These are phyloP conservation scores for Papilio gigon DNA, from an alignment of 2,888 invertebrate species.

Conservation along the genomic window DNA sequence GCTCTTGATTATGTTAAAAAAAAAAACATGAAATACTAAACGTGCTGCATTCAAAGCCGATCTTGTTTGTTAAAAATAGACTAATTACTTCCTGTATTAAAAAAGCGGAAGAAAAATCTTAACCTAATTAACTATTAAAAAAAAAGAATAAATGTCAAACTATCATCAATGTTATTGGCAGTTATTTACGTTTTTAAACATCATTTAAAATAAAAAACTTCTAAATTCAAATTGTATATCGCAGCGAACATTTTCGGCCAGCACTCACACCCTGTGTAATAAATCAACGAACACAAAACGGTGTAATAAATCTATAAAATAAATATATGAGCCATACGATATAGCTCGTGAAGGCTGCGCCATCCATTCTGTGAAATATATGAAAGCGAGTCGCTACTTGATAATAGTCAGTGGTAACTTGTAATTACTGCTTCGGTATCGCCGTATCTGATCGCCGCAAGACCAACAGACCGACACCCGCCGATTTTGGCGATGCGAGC, in stretches of 20 bases:
- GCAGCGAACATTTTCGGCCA: conserved; percentile 34
- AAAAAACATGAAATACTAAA: conserved; percentile 35
- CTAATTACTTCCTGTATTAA: neutral
- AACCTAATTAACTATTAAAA: neutral
- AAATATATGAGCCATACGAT: conserved; percentile 73
- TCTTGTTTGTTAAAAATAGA: neutral
- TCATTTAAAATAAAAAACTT: too few relatives aligned
- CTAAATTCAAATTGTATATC: conserved; percentile 18
- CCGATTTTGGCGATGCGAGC: conserved; percentile 64
- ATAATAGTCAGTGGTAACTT: conserved; percentile 78
- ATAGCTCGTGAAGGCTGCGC: conserved; percentile 62
- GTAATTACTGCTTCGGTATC: conserved; percentile 76
- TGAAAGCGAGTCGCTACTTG: conserved; percentile 78
- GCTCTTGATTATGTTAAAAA: too few relatives aligned
- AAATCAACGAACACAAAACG: conserved; percentile 49
- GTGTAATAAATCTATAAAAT: conserved; percentile 78
- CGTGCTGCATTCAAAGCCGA: conserved; percentile 33
- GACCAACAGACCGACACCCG: conserved; percentile 60
- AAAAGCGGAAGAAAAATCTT: neutral
- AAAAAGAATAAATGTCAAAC: neutral
- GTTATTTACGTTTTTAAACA: too few relatives aligned
- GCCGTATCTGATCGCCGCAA: conserved; percentile 64
- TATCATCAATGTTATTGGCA: neutral
- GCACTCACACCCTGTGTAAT: conserved; percentile 43
- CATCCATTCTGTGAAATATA: conserved; percentile 81